Base-by-base conservation (phyloP, 2,113 vertebrate genomes). In the Hystrix brachyura region DNA sequence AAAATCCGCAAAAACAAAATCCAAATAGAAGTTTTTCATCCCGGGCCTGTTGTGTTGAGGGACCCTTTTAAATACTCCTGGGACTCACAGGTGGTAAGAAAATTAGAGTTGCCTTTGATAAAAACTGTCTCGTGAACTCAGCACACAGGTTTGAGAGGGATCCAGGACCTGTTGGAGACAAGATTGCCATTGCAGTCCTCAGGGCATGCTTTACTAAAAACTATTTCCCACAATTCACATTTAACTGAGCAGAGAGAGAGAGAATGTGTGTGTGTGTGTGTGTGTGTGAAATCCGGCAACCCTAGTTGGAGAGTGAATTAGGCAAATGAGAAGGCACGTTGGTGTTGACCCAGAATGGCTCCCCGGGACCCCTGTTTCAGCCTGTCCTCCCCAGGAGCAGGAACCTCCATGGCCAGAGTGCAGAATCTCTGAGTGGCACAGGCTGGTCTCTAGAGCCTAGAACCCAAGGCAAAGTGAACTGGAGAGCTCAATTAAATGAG, bases 381-480 rank as follows among this genome's bases (percentile, higher is more conserved):
- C 8, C 15, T 32, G 48, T 17, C 8, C 51, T 5, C 0, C 48
- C 69, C 32, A 25, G 0, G 6, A 55, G n/a, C 55, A 3, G 14
- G 69, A 57, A 4, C 55, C 69, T 81, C 2, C 0, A 2, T 14
- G 27, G 32, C 34, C 2, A 0, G 3, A 1, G 8, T 48, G 7
- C n/a, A 1, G 0, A 7, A 14, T 82, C 43, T 60, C 19, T 9
- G 23, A 90, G 38, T 62, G 34, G 19, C 29, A 29, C 23, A 43
- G n/a, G 17, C 12, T 79, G 65, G 82, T 80, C n/a, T 69, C 85
- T 18, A 17, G 82, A 87, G 65, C 48, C 51, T 14, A 29, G 7
- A 62, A 15, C 53, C 14, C 51, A 59, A 7, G 43, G 78, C 48
- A 23, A 3, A 48, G 87, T 71, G 78, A 57, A 23, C 55, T 21